Base-by-base conservation (phyloP, 2,888 invertebrate genomes). In the Stenchaetothrips biformis region DNA sequence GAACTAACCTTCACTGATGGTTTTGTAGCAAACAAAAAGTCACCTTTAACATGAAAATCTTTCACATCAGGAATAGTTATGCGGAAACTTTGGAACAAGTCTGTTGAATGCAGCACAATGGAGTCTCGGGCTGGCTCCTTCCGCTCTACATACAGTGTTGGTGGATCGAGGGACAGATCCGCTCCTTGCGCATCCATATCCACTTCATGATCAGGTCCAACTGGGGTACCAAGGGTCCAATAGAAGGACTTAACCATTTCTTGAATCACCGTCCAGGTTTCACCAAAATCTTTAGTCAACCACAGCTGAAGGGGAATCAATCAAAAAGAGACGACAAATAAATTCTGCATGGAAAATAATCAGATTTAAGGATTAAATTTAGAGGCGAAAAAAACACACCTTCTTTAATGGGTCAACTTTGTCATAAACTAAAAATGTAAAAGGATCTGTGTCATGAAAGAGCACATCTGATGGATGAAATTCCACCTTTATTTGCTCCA, bases 21-120 rank as follows among this genome's bases (percentile, higher is more conserved):
- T 47, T 86, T 89, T 89, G 94, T 93, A 0, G 93, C 95, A 87
- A 97, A 96, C 91, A 95, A 92, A 86, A 93, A 96, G 84, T 95
- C 94, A 21, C 92, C 94, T 85, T 92, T 92, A 53, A 95, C 90
- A 85, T 93, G 93, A 86, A 96, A 95, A 85, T 96, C 95, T 84
- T 93, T 91, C 1, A 95, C 93, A 83, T 92, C 90, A 53, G 25
- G 18, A 53, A 21, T 27, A 21, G 53, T 79, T 53, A 79, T 79
- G 6, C 9, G 11, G 27, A 79, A 53, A 79, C 25, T 48, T 78
- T 78, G 48, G 80, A 86, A 86, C 80, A 85, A 84, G 27, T 85
- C 83, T 47, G 84, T 83, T 6, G 86, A 87, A 77, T 84, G 87
- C 11, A 91, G 84, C 18, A 92, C 88, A 4, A 88, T 90, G 85